Base-by-base conservation (phyloP, 2,113 vertebrate genomes). In the Myotis lucifugus region DNA sequence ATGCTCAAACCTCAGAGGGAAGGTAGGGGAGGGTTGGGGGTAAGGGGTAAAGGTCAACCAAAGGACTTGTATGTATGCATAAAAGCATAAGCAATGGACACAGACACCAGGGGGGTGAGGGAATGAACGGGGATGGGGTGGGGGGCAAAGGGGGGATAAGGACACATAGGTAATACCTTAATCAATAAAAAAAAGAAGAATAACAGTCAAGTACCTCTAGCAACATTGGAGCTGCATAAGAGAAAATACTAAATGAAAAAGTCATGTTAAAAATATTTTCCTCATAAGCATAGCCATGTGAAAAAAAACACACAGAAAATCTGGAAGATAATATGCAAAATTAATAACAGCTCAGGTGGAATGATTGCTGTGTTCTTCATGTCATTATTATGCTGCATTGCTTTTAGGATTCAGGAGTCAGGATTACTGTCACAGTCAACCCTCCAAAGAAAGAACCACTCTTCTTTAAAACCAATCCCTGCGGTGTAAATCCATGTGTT, bases 391-490 rank as follows among this genome's bases (percentile, higher is more conserved):
- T 72, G 6, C 37, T 59, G 61, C 93, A 83, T 54, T 93, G 86
- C 78, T 93, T 84, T 91, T 95, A 64, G 76, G 64, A 96, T 76
- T 94, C 64, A 93, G 90, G 42, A 91, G 88, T 90, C 67, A 74
- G 85, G 93, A 88, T 89, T 69, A 50, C 9, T 64, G 8, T 78
- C 29, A 86, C 3, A 42, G 37, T 79, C 64, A 96, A 76, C 56
- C 15, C 54, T 95, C 40, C 79, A 91, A 84, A 94, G 52, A 93
- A 90, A 83, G 54, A 88, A 54, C 6, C 72, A 19, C 18, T 59
- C 54, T 73, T 85, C n/a, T 59, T 17, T 42, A 79, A 91, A 96
- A 85, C 11, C 52, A 86, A 94, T 91, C 54, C 84, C 29, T 91
- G 21, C 50, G 69, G 15, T 70, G 37, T 78, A 91, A 96, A 88